Percentiles rank a stretch among this genome's conserved stretches.
Evolutionary conservation across 2,113 vertebrate genomes (phyloP).

Genomic region (Neopipo cinnamomea): DNA sequence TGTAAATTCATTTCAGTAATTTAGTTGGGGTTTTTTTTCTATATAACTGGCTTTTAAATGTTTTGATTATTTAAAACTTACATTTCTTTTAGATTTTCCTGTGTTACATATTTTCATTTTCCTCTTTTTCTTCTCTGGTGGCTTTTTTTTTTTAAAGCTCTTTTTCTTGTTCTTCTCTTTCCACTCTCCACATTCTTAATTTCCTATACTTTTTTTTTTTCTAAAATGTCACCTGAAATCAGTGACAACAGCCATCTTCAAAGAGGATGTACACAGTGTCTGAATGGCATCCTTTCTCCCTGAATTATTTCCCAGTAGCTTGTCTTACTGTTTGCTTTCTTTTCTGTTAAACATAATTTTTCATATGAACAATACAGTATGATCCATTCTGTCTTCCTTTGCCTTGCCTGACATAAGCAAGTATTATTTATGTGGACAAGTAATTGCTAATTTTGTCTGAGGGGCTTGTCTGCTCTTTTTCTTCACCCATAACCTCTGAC

Average conservation of each 20-base stretch:
- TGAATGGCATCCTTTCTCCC: background rate
- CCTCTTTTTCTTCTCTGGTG: background rate
- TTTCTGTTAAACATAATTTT: background rate
- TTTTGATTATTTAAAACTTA: background rate
- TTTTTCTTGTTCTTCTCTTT: background rate
- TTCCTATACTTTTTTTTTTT: background rate
- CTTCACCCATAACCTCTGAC: background rate
- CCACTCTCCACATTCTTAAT: background rate
- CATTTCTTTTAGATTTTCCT: background rate
- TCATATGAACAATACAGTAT: background rate
- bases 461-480: background rate
- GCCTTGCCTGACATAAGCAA: background rate
- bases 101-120: background rate
- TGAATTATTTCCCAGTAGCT: background rate
- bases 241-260: background rate
- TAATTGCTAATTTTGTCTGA: background rate
- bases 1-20: background rate
- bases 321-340: background rate
- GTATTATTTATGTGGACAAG: background rate
- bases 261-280: background rate
- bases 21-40: background rate
- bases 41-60: background rate
- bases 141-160: background rate
- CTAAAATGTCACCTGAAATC: background rate
- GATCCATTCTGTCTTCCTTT: background rate